Conservation (phyloP, 1,140 invertebrate genomes). For the Nephila pilipes region DNA sequence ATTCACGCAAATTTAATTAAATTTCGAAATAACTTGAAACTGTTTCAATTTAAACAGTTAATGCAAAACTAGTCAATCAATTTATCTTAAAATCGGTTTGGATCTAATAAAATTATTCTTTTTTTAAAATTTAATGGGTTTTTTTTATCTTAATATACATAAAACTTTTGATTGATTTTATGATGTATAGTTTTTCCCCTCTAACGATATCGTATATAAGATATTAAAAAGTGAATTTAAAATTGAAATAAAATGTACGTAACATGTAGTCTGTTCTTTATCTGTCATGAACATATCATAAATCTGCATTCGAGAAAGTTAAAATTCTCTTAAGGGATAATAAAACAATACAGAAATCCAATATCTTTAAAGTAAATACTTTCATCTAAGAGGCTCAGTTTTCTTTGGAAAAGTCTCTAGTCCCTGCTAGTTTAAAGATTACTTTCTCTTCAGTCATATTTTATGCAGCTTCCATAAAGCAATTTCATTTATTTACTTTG, state of each 20-base stretch:
- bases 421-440: background rate
- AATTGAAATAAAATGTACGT: background rate
- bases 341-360: background rate
- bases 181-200: no score
- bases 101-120: no score
- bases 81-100: no score
- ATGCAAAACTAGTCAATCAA: no score
- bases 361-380: background rate
- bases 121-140: no score
- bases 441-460: background rate
- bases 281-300: background rate
- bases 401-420: background rate
- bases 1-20: no score
- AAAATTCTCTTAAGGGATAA: background rate
- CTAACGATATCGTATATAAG: no score
- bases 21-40: no score
- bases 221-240: background rate
- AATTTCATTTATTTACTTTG: slow-evolving; percentile 14
- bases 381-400: background rate
- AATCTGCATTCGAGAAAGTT: background rate
- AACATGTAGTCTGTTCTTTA: background rate
- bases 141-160: no score
- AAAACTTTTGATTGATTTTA: no score
- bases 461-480: background rate
- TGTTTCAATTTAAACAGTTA: no score